Conservation (phyloP, 2,888 invertebrate species). For the Mesorhabditis belari region DNA sequence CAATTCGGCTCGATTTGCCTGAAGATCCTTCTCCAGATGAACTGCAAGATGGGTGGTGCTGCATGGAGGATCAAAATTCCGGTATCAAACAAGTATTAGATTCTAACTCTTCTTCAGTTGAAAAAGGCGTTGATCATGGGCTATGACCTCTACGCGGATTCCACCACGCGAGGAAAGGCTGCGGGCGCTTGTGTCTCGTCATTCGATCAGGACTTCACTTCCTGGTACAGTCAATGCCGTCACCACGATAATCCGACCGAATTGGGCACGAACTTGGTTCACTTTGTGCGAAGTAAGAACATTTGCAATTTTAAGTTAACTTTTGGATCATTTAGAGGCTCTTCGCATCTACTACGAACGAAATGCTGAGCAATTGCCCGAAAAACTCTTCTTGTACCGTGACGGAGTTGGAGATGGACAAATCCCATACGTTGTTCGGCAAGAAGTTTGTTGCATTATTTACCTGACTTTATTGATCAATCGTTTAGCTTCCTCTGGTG, state of each 20-base stretch:
- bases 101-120: conserved; percentile 14
- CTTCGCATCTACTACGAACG: conserved; percentile 64
- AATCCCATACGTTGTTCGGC: conserved; percentile 66
- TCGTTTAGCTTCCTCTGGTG: conserved; percentile 52
- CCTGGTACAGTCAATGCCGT: conserved; percentile 70
- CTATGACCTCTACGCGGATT: conserved; percentile 78
- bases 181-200: conserved; percentile 79
- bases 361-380: conserved; percentile 68
- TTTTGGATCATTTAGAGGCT: conserved; percentile 67
- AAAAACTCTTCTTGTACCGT: conserved; percentile 76
- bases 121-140: conserved; percentile 72
- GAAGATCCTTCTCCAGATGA: conserved; percentile 84
- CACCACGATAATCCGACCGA: conserved; percentile 73
- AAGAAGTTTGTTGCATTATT: conserved; percentile 63
- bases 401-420: conserved; percentile 92
- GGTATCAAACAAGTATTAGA: no score
- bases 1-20: conserved; percentile 75
- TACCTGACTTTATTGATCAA: not conserved
- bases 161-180: conserved; percentile 63
- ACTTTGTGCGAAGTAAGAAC: conserved; percentile 28
- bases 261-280: conserved; percentile 67
- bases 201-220: conserved; percentile 65
- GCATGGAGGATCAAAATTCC: no score
- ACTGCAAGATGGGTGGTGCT: conserved; percentile 81
- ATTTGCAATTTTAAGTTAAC: not conserved